Base-by-base conservation (phyloP, 2,113 vertebrate genomes). In the Heterotilapia buettikoferi region DNA sequence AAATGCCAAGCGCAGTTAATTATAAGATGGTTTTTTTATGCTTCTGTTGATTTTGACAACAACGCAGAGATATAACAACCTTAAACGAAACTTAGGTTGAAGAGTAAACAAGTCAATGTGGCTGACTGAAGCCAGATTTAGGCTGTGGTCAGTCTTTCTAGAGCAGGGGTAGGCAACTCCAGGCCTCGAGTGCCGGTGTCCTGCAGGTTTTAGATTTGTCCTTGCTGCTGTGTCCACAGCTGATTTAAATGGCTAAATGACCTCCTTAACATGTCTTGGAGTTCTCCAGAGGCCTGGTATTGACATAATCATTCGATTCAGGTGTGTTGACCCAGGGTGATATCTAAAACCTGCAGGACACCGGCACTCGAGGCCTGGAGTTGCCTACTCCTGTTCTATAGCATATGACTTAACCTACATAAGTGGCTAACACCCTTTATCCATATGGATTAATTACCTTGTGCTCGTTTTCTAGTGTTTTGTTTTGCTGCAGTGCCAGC, bases 1-100 rank as follows among this genome's bases (percentile, higher is more conserved):
- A 76, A 76, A 76, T 29, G 3, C 1, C 24, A 0, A 50, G 40
- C 26, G 0, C 21, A 29, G 9, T 76, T 50, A 26, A 26, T 0
- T 73, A 26, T 24, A 40, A 68, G 19, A 11, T 43, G 1, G 3
- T 47, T 47, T 5, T 71, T 73, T 45, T 6, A 73, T 45, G 68
- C 21, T 73, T 47, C 40, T 76, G 43, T 7, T 29, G 43, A 47
- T 29, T 26, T 26, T 63, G 1, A 45, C 1, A 43, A 71, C 12
- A 43, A 71, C 14, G 5, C 66, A 43, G n/a, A 71, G n/a, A 9
- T 43, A 14, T 16, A 38, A 73, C 21, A 18, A 12, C 9, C 6
- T 45, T 45, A 73, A 76, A 43, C 0, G 0, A 76, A 76, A 50
- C 43, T 47, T 50, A 0, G 24, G 2, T 29, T 47, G 40, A 29